Base-by-base conservation (phyloP, 2,797 vertebrate species). In the Mus minutoides region DNA sequence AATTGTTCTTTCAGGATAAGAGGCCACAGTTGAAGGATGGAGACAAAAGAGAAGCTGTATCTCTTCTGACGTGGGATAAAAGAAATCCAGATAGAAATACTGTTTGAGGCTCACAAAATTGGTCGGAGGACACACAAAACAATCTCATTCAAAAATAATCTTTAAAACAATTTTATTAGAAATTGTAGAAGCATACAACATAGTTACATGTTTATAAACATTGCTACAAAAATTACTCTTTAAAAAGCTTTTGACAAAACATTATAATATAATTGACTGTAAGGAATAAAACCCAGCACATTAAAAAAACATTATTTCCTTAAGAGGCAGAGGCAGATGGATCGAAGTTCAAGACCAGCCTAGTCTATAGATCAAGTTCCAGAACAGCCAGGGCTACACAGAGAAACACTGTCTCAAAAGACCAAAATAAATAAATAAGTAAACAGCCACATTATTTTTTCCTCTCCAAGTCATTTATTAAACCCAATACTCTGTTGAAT, bases 101-200 rank as follows among this genome's bases (percentile, higher is more conserved):
- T 67, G 17, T 76, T 97, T 94, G 43, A 94, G 34, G 58, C 40
- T 94, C 91, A 34, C 16, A 93, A n/a, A 91, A 92, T 73, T 69
- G 94, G n/a, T 17, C 52, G 8, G 87, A 82, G 56, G 58, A 91
- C 31, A 88, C n/a, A 97, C 79, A 97, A 97, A 97, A 54, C 82
- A 96, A 97, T 56, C 67, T 58, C 96, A 97, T 95, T 95, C 95
- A 86, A 96, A 54, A 94, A 92, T 40, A 95, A 94, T 94, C 79
- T 96, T 97, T 92, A 97, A 96, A 96, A 85, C 2, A 9, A 82
- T 58, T 97, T 98, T 98, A 98, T 97, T 98, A 88, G 93, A 92
- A 31, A 92, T 94, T 95, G 79, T 67, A 82, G 60, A 34, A 91
- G 26, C 80, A 96, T 96, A 95, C 60, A 95, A 92, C 9, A 84